Base-by-base conservation (phyloP, 2,888 invertebrate species). In the Dolichopus griseipennis region DNA sequence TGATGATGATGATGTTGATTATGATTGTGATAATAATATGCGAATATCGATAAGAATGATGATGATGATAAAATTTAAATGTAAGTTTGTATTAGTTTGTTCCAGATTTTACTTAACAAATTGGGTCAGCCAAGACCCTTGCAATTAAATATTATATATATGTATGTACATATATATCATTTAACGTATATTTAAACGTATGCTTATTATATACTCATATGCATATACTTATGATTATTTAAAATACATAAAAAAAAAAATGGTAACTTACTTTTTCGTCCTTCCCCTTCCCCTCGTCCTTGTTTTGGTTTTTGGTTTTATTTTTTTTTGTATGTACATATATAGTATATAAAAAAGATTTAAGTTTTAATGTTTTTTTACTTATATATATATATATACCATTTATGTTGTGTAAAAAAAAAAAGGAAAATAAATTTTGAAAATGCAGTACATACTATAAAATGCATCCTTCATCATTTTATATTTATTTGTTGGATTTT, bases 91-190 rank as follows among this genome's bases (percentile, higher is more conserved):
- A 66, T 68, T 66, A 67, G 70, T 70, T 68, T 70, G 70, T 65
- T 69, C 70, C 68, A 70, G 69, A 70, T 70, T 68, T 68, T 63
- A 66, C 61, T 67, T 41, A 66, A 52, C 66, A 66, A 70, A 69
- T 68, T 66, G 63, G 70, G 70, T 70, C 70, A 70, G 67, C 52
- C 68, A 64, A 67, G 68, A 64, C 66, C 69, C 66, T 66, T 70
- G 70, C 70, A 65, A 70, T 70, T 52, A 12, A 52, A 64, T 52
- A 52, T 52, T 15, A 52, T 52, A 52, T n/a, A 52, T 52, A 52
- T 52, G 6, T 52, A n/a, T 15, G 18, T 18, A 18, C n/a, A 18
- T 52, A 15, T 15, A 52, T 18, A 52, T 37, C 4, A 10, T 7
- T 34, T 34, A 7, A 12, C 12, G 3, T 10, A 43, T 15, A 43